phyloP scores from a whole-genome alignment of 1,140 invertebrate genomes.

The Uloborus diversus region DNA sequence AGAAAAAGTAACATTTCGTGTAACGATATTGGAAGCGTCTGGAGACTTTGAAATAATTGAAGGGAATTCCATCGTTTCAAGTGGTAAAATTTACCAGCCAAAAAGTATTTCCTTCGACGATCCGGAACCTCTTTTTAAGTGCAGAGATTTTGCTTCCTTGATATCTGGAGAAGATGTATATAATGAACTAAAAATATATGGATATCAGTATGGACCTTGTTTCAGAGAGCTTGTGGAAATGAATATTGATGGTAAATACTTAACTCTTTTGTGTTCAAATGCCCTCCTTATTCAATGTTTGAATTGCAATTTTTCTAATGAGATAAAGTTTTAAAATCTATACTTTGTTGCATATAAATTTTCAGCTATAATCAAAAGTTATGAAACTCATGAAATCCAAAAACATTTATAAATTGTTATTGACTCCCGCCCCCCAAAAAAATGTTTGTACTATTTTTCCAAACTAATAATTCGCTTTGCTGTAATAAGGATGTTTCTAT shows the following conservation, averaged over 20 bases:
- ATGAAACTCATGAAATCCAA: neutral
- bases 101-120: neutral
- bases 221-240: conserved; percentile 66
- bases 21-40: neutral
- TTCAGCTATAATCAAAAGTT: neutral
- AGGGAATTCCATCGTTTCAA: neutral
- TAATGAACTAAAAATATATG: conserved; percentile 69
- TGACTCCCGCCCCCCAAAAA: too few species aligned
- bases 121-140: neutral
- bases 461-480: too few species aligned
- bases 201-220: conserved; percentile 70
- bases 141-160: neutral
- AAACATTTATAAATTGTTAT: neutral
- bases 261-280: too few species aligned
- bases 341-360: neutral
- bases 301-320: neutral
- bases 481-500: too few species aligned
- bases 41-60: conserved; percentile 38
- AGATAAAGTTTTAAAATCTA: neutral
- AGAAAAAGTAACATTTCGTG: too few species aligned
- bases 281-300: too few species aligned
- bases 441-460: too few species aligned
- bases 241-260: conserved; percentile 17
- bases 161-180: conserved; percentile 66
- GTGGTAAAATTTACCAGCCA: neutral